Evolutionary conservation across 2,888 invertebrate species (phyloP).

Genomic region (Apamea crenata): DNA sequence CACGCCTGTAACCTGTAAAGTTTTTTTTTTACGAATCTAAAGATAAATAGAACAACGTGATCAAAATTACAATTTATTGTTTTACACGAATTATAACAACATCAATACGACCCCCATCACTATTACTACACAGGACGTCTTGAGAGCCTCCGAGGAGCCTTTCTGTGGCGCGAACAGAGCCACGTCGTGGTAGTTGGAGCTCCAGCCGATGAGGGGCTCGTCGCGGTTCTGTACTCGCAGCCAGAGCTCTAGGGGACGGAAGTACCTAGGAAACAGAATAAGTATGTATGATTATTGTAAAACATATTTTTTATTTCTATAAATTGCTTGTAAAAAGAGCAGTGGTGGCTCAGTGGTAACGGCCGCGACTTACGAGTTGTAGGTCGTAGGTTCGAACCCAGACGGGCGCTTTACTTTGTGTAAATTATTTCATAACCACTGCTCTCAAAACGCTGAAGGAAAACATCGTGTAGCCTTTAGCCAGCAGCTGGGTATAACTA

Average conservation of each 20-base stretch:
- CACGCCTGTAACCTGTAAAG: too few species aligned
- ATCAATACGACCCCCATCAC: constrained; percentile 1
- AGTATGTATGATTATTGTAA: not conserved
- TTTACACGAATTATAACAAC: constrained; percentile 37
- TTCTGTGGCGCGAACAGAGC: constrained; percentile 88
- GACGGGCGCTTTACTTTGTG: too few species aligned
- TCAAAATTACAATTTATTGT: constrained; percentile 42
- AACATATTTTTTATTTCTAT: too few species aligned
- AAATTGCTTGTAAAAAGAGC: too few species aligned
- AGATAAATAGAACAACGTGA: constrained; percentile 8
- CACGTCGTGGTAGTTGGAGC: constrained; percentile 92
- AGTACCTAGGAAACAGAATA: constrained; percentile 89
- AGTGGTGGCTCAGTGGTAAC: too few species aligned
- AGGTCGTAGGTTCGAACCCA: too few species aligned
- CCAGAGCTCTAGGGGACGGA: constrained; percentile 95
- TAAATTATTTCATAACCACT: too few species aligned
- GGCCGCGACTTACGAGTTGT: too few species aligned
- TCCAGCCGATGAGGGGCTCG: constrained; percentile 94
- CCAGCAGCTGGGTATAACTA: not conserved
- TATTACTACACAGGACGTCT: constrained; percentile 17
- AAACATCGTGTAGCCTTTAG: not conserved
- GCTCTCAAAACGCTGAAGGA: too few species aligned
- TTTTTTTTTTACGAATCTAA: not conserved
- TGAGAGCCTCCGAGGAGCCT: constrained; percentile 50
- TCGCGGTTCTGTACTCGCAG: constrained; percentile 93